phyloP scores from a whole-genome alignment of 2,113 vertebrate genomes.

The Tupaia tana region DNA sequence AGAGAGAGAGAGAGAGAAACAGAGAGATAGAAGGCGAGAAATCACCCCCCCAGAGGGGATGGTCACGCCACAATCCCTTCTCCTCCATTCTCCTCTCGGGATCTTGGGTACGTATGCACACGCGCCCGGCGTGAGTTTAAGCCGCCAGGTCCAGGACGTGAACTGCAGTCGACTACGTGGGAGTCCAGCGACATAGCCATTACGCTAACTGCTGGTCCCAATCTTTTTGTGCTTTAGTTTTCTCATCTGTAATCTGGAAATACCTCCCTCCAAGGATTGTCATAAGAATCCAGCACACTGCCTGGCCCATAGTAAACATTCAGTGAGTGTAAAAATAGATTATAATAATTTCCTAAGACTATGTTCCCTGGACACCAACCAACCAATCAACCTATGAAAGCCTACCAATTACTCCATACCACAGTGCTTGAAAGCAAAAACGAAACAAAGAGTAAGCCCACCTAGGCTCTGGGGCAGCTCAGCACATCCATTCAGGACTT shows the following conservation, averaged over 20 bases:
- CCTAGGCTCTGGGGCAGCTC: accelerated
- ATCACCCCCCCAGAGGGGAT: too few relatives aligned
- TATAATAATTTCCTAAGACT: background rate
- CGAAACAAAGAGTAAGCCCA: background rate
- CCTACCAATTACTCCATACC: background rate
- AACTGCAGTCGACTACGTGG: too few relatives aligned
- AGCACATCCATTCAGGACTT: accelerated
- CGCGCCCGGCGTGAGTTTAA: too few relatives aligned
- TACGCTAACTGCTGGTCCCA: background rate
- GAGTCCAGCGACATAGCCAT: too few relatives aligned
- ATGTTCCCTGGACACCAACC: background rate
- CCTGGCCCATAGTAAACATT: background rate
- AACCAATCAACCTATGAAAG: too few relatives aligned
- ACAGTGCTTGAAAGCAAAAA: background rate
- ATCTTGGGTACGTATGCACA: too few relatives aligned
- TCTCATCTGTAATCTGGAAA: background rate
- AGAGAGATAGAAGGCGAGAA: too few relatives aligned
- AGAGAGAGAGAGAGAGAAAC: too few relatives aligned
- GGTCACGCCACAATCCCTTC: too few relatives aligned
- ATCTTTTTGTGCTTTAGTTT: slow-evolving; percentile 30
- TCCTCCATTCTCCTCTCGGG: too few relatives aligned
- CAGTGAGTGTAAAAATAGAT: background rate
- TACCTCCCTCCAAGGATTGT: background rate
- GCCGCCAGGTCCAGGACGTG: too few relatives aligned
- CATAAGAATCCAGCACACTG: background rate